Base-by-base conservation (phyloP, 2,888 invertebrate species). In the Lutraria lutraria region DNA sequence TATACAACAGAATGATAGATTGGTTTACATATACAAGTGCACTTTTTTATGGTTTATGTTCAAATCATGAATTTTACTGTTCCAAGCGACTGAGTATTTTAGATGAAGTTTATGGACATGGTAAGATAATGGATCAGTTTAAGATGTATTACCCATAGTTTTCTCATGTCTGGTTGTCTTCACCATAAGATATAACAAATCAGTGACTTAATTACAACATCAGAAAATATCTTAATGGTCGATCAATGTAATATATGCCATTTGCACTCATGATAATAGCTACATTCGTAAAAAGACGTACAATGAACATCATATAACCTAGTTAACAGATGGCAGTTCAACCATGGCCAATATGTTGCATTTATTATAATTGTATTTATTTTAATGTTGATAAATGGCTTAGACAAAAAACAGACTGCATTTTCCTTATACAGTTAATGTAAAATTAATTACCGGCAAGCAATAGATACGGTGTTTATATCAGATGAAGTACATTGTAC, bases 51-150 rank as follows among this genome's bases (percentile, higher is more conserved):
- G 25, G 25, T 68, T 68, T 68, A 68, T 25, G 25, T 25, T 68
- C 63, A n/a, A 68, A 25, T 68, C 63, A 68, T 68, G 63, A 68
- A 68, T 68, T 68, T 68, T 68, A 68, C 25, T 68, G 63, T 68
- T 68, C 63, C 63, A 68, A 25, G 25, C 34, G 31, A 76, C 15
- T 76, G 31, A 76, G 34, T 34, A 76, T 76, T 16, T 34, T 4
- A 76, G 31, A 76, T 76, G 31, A 16, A 76, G 31, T 76, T 76
- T 76, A 76, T 76, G 76, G 76, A 34, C 76, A 76, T 34, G 13
- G 34, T 31, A 31, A 29, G 76, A 34, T 76, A 76, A 76, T 34
- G 76, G 31, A 25, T 76, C 76, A 19, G 76, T 31, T 12, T 68
- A 68, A 68, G 63, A 68, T 25, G 76, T 34, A 76, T 76, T 31